A percentile compares a stretch with the other conserved stretches of the same genome.
These are phyloP conservation scores for Eublepharis macularius DNA, from an alignment of 2,113 vertebrate genomes.

Conservation along the genomic window DNA sequence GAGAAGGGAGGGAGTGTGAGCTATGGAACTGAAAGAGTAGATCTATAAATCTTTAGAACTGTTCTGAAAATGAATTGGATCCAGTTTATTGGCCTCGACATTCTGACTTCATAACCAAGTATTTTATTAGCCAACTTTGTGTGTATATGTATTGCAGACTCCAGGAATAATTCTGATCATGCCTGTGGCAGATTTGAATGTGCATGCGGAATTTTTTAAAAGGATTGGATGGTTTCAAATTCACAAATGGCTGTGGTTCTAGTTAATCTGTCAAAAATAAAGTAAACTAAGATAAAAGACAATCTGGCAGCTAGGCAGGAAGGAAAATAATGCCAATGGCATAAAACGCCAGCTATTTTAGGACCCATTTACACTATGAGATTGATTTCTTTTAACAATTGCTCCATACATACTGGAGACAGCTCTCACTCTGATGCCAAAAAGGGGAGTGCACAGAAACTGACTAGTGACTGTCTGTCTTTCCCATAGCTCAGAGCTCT, in stretches of 20 bases:
- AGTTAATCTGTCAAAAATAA: constrained; percentile 53
- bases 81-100: constrained; percentile 32
- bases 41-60: constrained; percentile 31
- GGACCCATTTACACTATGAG: constrained; percentile 54
- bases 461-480: neutral
- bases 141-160: constrained; percentile 27
- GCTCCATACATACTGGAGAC: constrained; percentile 51
- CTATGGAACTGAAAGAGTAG: constrained; percentile 13
- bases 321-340: constrained; percentile 56
- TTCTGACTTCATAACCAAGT: constrained; percentile 49
- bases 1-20: neutral
- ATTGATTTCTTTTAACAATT: constrained; percentile 52
- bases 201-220: constrained; percentile 37
- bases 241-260: constrained; percentile 60
- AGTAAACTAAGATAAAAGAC: constrained; percentile 32
- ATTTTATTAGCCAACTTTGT: constrained; percentile 47
- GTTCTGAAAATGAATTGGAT: constrained; percentile 27
- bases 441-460: neutral
- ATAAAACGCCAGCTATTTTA: constrained; percentile 63
- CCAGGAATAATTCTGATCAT: constrained; percentile 51
- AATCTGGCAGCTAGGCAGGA: constrained; percentile 34
- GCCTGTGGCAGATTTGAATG: constrained; percentile 45
- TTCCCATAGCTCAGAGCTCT: neutral
- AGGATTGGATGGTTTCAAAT: constrained; percentile 61
- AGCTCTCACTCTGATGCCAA: constrained; percentile 23